Evolutionary conservation across 1,140 invertebrate species (phyloP), one percentile per base, ranked within the genome.

Genomic region (Drosophila truncata): DNA sequence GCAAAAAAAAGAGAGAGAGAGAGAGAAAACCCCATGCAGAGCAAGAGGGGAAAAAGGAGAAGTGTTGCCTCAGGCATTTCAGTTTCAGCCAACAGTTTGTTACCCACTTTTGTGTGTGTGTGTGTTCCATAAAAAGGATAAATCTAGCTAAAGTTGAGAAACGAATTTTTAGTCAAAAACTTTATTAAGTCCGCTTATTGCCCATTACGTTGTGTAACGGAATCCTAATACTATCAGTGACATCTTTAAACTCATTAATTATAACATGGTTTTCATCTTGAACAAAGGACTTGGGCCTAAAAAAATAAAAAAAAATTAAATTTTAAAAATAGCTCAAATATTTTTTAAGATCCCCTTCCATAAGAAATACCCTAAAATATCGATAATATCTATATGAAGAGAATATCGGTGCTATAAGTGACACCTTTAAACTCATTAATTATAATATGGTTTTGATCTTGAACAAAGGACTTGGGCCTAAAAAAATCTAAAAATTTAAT

Each of bases 101-200:
- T 71, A 37, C 42, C 20, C 42, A 23, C 52, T 72, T 77, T 72
- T 58, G 41, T 46, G 46, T 10, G 44, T 77, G 67, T 58, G 35
- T 46, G 46, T 11, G 44, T 54, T 37, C 20, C 52, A 55, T 55
- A 37, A 55, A 55, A 23, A 20, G 52, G 52, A 57, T 57, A 57
- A 57, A 39, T 39, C 20, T 25, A 57, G 33, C 14, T 16, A n/a
- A 25, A 61, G 35, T 41, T 31, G n/a, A 2, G 20, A 31, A 57
- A 23, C 35, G 20, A 29, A 59, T 39, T 64, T 64, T 54, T n/a
- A 54, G 52, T 23, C 20, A 25, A 33, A 52, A 52, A 52, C 49
- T 20, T 52, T 52, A 33, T 52, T 52, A 52, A 54, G 52, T 54
- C 20, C 18, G 52, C 2, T 54, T 37, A 54, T 54, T 52, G 18